These are phyloP conservation scores for Telmatochromis sp. DNA, from an alignment of 2,113 vertebrate species.

Conservation along the genomic window DNA sequence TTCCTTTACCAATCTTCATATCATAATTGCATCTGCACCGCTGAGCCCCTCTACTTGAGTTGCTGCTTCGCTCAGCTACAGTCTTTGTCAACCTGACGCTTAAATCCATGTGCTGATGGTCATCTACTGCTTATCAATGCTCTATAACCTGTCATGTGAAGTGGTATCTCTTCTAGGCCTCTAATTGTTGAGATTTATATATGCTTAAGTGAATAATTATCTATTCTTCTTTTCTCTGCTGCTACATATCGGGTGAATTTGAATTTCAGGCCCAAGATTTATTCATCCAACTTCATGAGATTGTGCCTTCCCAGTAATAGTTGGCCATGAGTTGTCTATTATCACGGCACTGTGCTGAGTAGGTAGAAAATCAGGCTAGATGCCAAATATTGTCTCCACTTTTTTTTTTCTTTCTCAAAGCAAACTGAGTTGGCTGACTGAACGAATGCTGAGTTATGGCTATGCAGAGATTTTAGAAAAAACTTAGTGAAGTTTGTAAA, in stretches of 20 bases:
- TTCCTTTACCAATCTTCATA: neutral
- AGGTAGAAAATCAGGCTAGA: neutral
- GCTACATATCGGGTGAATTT: neutral
- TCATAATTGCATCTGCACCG: constrained; percentile 19
- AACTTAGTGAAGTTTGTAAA: neutral
- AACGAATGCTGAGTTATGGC: neutral
- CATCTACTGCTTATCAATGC: constrained; percentile 1
- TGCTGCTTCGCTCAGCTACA: neutral
- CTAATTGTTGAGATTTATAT: neutral
- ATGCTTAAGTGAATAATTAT: neutral
- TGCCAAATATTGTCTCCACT: neutral
- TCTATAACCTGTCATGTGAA: neutral
- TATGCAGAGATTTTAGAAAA: neutral
- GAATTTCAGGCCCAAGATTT: neutral
- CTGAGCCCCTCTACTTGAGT: neutral
- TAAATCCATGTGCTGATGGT: neutral
- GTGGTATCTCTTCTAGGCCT: neutral
- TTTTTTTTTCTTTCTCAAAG: neutral
- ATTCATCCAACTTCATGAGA: neutral
- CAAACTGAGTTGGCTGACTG: neutral
- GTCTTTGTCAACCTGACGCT: neutral
- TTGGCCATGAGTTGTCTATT: neutral
- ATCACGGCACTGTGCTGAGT: neutral
- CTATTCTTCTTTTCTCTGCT: neutral
- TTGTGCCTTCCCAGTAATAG: neutral